Base-by-base conservation (phyloP, 2,888 invertebrate genomes). In the Brassicogethes aeneus region DNA sequence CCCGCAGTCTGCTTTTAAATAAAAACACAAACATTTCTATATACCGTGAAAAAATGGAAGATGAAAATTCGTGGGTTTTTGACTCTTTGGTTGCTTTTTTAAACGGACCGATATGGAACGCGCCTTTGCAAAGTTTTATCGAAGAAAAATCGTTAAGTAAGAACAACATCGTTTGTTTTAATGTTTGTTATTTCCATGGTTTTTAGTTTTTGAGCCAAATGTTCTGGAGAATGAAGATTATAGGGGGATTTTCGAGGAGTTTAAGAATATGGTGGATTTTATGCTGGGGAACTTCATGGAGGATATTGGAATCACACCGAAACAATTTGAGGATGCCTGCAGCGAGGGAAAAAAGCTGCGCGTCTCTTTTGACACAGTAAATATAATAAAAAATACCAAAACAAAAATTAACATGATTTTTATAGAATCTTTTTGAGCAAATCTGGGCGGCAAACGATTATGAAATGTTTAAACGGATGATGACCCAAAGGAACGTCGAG, bases 391-490 rank as follows among this genome's bases (percentile, higher is more conserved):
- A 33, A 31, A 15, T 29, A 32, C n/a, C 15, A 32, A 38, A 16
- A 17, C 8, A 29, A 30, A 33, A 33, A 10, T 36, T 34, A 56
- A 59, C 2, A 31, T 37, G 30, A 13, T 5, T 49, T 51, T 32
- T 15, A n/a, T 52, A 79, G 77, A 72, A 70, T 46, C 63, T 79
- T 16, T 76, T 82, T 56, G 82, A 83, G 54, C 81, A 88, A 73
- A 87, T 94, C 44, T 88, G 92, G 87, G 92, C 94, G 0, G 92
- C 92, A 1, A 92, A 93, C 60, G 91, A 94, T 66, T 87, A 83
- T 55, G 80, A 83, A 48, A 85, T 92, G 67, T 94, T 94, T 62
- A 83, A 85, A 42, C 79, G 85, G 46, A 86, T 94, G 82, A 94
- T 94, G 94, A 85, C 84, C 3, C 88, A 91, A 62, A 84, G 89